Evolutionary conservation across 2,113 vertebrate genomes (phyloP).

Genomic region (Trogon melanurus): DNA sequence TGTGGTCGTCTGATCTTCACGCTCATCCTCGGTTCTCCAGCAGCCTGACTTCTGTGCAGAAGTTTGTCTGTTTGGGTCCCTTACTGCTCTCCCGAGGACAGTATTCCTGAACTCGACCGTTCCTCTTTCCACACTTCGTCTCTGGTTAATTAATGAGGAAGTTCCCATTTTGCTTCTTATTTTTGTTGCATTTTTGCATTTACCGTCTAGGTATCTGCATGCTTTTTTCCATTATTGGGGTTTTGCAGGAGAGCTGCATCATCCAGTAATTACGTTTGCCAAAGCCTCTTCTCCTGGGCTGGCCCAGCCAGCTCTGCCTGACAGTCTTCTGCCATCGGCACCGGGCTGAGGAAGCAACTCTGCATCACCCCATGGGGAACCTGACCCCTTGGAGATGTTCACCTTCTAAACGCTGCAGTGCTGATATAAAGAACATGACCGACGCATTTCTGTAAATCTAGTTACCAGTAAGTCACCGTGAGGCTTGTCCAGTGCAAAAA

Average conservation of each 20-base stretch:
- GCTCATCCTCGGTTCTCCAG: neutral
- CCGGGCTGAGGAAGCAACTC: neutral
- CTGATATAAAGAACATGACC: neutral
- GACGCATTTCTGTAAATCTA: neutral
- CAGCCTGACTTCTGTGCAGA: neutral
- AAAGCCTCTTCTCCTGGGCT: neutral
- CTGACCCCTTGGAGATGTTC: neutral
- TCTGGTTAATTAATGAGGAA: neutral
- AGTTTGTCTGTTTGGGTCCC: neutral
- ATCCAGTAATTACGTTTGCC: neutral
- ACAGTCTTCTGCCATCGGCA: neutral
- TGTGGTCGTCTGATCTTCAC: neutral
- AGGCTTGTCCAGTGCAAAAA: neutral
- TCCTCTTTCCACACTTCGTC: neutral
- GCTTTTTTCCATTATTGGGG: neutral
- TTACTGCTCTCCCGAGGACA: fast-evolving
- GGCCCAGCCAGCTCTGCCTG: neutral
- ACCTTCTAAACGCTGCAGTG: neutral
- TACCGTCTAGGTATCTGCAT: neutral
- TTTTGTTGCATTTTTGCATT: neutral
- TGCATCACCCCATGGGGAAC: neutral
- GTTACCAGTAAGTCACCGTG: neutral
- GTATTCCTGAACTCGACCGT: neutral
- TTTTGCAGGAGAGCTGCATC: neutral
- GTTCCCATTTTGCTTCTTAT: fast-evolving